phyloP scores from a whole-genome alignment of 2,113 vertebrate species.

The Notarius lentiginosus region DNA sequence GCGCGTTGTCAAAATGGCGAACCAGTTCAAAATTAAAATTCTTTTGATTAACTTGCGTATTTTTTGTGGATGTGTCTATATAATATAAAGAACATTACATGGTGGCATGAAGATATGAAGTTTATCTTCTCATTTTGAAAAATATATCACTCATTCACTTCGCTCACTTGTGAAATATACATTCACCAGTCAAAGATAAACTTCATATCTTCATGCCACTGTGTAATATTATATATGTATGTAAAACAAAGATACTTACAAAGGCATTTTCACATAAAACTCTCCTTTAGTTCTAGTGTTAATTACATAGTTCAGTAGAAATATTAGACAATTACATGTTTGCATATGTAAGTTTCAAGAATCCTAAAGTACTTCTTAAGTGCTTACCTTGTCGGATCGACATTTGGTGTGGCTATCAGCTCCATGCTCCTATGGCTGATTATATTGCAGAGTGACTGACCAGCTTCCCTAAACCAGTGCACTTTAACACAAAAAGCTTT shows the following conservation, averaged over 20 bases:
- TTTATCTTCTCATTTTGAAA: too few species aligned
- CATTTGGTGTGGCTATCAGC: background rate
- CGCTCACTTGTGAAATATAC: too few species aligned
- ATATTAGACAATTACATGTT: background rate
- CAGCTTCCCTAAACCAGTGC: background rate
- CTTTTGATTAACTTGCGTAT: too few species aligned
- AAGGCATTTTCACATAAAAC: background rate
- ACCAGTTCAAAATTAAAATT: too few species aligned
- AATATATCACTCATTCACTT: too few species aligned
- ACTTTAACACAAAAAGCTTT: background rate
- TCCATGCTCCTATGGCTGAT: slow-evolving; percentile 22
- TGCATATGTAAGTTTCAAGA: background rate
- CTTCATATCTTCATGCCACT: too few species aligned
- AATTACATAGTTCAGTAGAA: background rate
- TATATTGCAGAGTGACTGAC: background rate
- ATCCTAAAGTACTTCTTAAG: background rate
- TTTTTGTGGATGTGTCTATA: too few species aligned
- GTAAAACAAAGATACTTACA: background rate
- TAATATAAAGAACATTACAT: background rate
- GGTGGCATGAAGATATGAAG: too few species aligned
- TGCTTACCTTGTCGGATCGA: background rate
- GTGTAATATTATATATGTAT: too few species aligned
- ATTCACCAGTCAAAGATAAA: too few species aligned
- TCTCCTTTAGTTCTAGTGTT: background rate
- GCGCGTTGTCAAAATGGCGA: too few species aligned